A percentile compares a stretch with the other conserved stretches of the same genome.
Evolutionary conservation across 1,140 invertebrate genomes (phyloP).

Genomic region (Eubasilissa regina): DNA sequence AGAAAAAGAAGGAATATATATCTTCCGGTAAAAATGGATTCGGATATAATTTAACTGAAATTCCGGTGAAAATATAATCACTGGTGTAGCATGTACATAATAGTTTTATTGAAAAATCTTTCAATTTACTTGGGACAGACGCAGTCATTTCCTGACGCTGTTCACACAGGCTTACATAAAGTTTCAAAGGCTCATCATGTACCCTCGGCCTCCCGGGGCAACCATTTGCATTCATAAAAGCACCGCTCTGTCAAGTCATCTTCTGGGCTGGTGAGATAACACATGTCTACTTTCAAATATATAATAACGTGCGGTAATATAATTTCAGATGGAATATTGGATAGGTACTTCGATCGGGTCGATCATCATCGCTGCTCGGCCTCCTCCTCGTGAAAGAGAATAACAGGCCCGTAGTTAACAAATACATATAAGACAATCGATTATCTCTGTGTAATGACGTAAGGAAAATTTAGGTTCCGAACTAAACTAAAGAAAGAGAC

Average conservation of each 20-base stretch:
- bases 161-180: background rate
- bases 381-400: background rate
- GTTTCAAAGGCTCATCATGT: constrained; percentile 16
- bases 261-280: background rate
- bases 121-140: too few relatives aligned
- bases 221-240: constrained; percentile 39
- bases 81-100: too few relatives aligned
- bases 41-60: too few relatives aligned
- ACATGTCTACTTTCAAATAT: constrained; percentile 23
- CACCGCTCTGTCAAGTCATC: constrained; percentile 27
- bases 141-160: too few relatives aligned
- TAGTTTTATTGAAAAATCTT: too few relatives aligned
- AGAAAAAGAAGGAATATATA: too few relatives aligned
- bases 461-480: too few relatives aligned
- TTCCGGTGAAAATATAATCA: too few relatives aligned
- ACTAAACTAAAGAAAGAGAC: too few relatives aligned
- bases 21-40: too few relatives aligned
- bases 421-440: background rate
- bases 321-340: constrained; percentile 19
- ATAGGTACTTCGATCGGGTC: background rate
- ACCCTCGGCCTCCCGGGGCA: constrained; percentile 10
- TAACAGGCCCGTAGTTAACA: constrained; percentile 4
- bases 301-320: constrained; percentile 11
- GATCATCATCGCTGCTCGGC: background rate
- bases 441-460: background rate